These are phyloP conservation scores for Caradrina clavipalpis DNA, from an alignment of 2,888 invertebrate genomes.

Conservation along the genomic window DNA sequence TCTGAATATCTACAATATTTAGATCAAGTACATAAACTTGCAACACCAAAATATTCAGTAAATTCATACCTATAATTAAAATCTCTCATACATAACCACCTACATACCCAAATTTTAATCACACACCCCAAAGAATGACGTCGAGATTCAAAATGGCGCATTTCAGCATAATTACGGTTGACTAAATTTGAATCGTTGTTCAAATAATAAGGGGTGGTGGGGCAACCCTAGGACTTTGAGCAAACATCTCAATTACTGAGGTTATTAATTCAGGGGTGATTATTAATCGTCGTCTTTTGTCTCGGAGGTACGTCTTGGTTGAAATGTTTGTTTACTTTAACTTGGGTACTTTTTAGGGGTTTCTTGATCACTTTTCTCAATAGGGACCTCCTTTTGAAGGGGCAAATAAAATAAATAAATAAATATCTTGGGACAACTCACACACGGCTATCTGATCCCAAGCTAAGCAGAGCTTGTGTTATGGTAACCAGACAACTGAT, in stretches of 20 bases:
- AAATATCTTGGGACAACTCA: too few relatives aligned
- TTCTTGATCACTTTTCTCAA: background rate
- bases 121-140: slow-evolving; percentile 62
- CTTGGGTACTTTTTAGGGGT: background rate
- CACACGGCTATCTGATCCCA: too few relatives aligned
- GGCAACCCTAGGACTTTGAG: slow-evolving; percentile 77
- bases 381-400: too few relatives aligned
- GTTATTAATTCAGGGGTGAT: slow-evolving; percentile 87
- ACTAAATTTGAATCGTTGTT: slow-evolving; percentile 85
- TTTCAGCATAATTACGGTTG: slow-evolving; percentile 86
- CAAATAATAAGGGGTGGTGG: slow-evolving; percentile 78
- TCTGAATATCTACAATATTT: too few relatives aligned
- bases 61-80: background rate
- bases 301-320: slow-evolving; percentile 58
- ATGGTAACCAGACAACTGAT: too few relatives aligned
- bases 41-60: too few relatives aligned
- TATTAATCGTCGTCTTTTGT: slow-evolving; percentile 79
- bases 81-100: background rate
- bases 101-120: slow-evolving; percentile 27
- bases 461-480: too few relatives aligned
- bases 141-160: slow-evolving; percentile 69
- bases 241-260: slow-evolving; percentile 90
- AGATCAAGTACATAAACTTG: too few relatives aligned
- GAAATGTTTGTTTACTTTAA: slow-evolving; percentile 38
- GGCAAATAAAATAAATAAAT: too few relatives aligned